These are phyloP conservation scores for Sycophaga agraensis DNA, from an alignment of 1,140 invertebrate genomes.

Conservation along the genomic window DNA sequence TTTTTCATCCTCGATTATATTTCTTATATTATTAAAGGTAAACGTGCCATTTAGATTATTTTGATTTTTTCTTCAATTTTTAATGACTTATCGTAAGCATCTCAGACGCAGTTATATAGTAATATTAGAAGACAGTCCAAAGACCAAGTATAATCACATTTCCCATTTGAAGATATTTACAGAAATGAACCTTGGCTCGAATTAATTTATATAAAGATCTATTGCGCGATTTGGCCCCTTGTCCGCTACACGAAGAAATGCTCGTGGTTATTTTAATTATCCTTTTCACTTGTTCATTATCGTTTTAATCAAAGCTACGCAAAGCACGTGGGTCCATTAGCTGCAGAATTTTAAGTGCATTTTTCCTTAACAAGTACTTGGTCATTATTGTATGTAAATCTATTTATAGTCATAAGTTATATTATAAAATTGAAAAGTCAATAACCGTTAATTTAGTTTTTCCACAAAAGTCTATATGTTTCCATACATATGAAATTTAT, in stretches of 20 bases:
- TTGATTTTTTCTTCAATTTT: constrained; percentile 7
- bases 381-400: constrained; percentile 5
- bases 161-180: constrained; percentile 32
- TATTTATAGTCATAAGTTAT: neutral
- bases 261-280: constrained; percentile 6
- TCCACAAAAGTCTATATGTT: neutral
- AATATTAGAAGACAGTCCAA: constrained; percentile 1
- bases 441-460: neutral
- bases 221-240: constrained; percentile 46
- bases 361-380: constrained; percentile 22
- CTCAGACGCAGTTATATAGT: neutral
- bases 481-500: neutral
- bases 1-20: neutral
- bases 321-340: constrained; percentile 2
- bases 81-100: no score
- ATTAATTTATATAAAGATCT: constrained; percentile 37
- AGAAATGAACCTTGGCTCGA: constrained; percentile 31
- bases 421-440: no score
- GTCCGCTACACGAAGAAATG: constrained; percentile 38
- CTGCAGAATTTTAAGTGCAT: neutral
- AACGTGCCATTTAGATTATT: neutral
- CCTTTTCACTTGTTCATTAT: neutral
- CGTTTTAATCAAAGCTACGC: neutral
- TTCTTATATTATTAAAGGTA: constrained; percentile 7
- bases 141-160: constrained; percentile 5